These are phyloP conservation scores for Aptenodytes forsteri DNA, from an alignment of 2,113 vertebrate species.

Conservation along the genomic window DNA sequence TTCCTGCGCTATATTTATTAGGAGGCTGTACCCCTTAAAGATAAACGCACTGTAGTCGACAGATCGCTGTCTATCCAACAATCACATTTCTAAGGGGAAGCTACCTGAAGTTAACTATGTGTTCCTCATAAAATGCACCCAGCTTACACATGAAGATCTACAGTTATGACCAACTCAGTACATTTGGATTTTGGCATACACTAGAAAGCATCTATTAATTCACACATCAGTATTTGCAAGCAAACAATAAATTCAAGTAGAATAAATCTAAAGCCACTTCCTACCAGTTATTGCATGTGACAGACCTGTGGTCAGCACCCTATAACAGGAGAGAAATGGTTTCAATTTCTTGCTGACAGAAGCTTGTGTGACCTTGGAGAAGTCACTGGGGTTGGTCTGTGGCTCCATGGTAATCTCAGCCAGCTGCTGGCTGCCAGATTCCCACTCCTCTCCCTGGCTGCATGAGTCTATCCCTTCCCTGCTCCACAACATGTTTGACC, in stretches of 20 bases:
- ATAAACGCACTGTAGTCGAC: background rate
- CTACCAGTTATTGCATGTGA: background rate
- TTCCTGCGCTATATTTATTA: background rate
- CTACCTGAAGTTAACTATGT: background rate
- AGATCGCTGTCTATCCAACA: background rate
- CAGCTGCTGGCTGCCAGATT: slow-evolving; percentile 1
- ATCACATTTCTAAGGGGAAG: background rate
- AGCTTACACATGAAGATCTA: background rate
- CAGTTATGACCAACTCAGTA: background rate
- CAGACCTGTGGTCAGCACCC: background rate
- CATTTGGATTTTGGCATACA: background rate
- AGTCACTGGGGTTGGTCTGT: background rate
- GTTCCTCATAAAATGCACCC: background rate
- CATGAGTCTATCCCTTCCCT: background rate
- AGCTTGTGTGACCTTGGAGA: background rate
- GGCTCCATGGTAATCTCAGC: background rate
- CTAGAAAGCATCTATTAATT: background rate
- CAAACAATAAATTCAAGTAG: background rate
- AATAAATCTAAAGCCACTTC: background rate
- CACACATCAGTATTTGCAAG: background rate
- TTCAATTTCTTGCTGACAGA: slow-evolving; percentile 34
- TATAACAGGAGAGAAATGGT: background rate
- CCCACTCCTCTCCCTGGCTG: background rate
- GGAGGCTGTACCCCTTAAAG: background rate
- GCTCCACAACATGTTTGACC: background rate